These are phyloP conservation scores for Chondrosia reniformis DNA, from an alignment of 37 sponge, comb jelly and placozoan genomes.

Conservation along the genomic window DNA sequence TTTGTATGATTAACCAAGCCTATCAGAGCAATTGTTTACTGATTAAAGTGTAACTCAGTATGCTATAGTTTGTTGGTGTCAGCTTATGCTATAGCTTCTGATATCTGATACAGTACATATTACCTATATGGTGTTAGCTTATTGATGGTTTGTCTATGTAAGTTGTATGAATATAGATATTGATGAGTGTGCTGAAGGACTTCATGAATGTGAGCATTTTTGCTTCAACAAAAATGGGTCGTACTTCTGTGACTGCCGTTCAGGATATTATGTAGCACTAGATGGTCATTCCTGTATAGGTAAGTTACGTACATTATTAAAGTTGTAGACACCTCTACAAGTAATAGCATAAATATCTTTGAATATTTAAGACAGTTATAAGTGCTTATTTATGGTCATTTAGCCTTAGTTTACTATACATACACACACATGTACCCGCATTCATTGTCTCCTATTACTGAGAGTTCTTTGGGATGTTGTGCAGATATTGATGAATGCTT, in stretches of 20 bases:
- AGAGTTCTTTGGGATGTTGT: too few species aligned
- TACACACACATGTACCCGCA: neutral
- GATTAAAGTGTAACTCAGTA: neutral
- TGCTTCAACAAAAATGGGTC: slow-evolving; percentile 21
- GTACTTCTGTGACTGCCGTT: neutral
- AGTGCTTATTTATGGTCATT: too few species aligned
- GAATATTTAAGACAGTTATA: too few species aligned
- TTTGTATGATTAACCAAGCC: too few species aligned
- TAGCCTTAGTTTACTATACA: too few species aligned
- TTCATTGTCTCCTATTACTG: too few species aligned
- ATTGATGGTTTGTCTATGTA: too few species aligned
- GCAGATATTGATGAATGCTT: slow-evolving; percentile 12
- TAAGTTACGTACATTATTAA: neutral
- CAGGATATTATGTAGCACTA: neutral
- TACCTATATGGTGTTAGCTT: neutral
- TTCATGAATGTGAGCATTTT: neutral
- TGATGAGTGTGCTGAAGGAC: neutral
- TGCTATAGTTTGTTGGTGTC: neutral
- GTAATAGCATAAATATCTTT: too few species aligned
- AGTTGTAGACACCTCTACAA: too few species aligned
- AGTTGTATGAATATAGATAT: too few species aligned
- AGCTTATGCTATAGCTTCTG: neutral
- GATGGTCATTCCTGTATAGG: slow-evolving; percentile 19
- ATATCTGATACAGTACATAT: neutral
- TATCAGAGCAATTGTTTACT: too few species aligned